These are phyloP conservation scores for Columba janthina DNA, from an alignment of 2,113 vertebrate species.

Conservation along the genomic window DNA sequence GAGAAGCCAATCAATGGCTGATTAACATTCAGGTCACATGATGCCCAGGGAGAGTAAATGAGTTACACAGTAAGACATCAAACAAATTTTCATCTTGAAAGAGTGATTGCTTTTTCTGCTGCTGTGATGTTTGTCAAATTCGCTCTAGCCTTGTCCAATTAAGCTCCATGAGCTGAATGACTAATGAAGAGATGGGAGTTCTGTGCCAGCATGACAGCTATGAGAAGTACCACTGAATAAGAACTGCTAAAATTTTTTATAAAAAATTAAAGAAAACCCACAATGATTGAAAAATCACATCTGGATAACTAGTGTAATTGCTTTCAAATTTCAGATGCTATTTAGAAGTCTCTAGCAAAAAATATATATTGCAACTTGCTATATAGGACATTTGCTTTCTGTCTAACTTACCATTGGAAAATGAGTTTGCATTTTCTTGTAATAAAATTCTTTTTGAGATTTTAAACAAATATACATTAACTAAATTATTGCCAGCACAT, in stretches of 20 bases:
- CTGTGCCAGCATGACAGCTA: slow-evolving; percentile 72
- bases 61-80: slow-evolving; percentile 91
- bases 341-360: slow-evolving; percentile 65
- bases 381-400: slow-evolving; percentile 28
- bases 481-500: slow-evolving; percentile 58
- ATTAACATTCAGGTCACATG: slow-evolving; percentile 88
- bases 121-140: slow-evolving; percentile 91
- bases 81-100: slow-evolving; percentile 91
- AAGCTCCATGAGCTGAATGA: slow-evolving; percentile 87
- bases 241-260: slow-evolving; percentile 45
- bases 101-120: slow-evolving; percentile 89
- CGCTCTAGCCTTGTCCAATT: slow-evolving; percentile 87
- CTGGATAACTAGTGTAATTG: slow-evolving; percentile 77
- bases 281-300: slow-evolving; percentile 77
- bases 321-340: slow-evolving; percentile 71
- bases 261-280: neutral
- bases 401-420: slow-evolving; percentile 30
- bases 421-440: slow-evolving; percentile 33
- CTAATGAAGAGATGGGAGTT: slow-evolving; percentile 80
- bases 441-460: slow-evolving; percentile 44
- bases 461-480: slow-evolving; percentile 61
- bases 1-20: slow-evolving; percentile 84
- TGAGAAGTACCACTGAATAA: slow-evolving; percentile 67
- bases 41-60: slow-evolving; percentile 82
- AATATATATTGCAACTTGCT: slow-evolving; percentile 32